Conservation (phyloP, 2,113 vertebrate genomes). For the Grus americana region DNA sequence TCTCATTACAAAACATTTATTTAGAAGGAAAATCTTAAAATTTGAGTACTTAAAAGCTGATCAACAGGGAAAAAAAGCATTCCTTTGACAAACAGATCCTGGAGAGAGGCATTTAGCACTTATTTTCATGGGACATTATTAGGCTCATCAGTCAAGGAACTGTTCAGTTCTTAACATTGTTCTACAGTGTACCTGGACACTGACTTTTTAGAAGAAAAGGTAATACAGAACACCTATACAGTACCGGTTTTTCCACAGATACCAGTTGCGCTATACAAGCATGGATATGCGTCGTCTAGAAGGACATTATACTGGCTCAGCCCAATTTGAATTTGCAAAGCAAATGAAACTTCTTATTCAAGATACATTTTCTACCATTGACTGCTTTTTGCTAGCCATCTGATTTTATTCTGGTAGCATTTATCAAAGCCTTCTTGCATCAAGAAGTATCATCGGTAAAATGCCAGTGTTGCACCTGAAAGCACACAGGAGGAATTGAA, state of each 20-base stretch:
- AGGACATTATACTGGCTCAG: neutral
- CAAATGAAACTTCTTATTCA: neutral
- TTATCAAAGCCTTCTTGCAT: neutral
- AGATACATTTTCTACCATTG: neutral
- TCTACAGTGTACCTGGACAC: neutral
- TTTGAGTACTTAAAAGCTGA: neutral
- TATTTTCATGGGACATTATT: neutral
- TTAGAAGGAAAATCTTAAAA: neutral
- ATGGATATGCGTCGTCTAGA: neutral
- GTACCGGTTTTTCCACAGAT: neutral
- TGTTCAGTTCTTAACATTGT: neutral
- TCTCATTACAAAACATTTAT: neutral
- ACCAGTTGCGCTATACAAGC: neutral
- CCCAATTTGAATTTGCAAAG: neutral
- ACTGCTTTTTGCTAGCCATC: neutral
- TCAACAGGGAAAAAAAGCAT: neutral
- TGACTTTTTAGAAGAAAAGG: neutral
- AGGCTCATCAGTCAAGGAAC: neutral
- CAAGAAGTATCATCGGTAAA: neutral
- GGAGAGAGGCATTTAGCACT: neutral
- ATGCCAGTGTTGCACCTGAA: neutral
- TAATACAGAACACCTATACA: accelerated
- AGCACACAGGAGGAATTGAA: neutral
- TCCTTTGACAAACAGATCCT: neutral
- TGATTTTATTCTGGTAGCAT: neutral